Percentiles rank a stretch among this genome's conserved stretches.
phyloP scores from a whole-genome alignment of 2,888 invertebrate genomes.

The Mantis religiosa region DNA sequence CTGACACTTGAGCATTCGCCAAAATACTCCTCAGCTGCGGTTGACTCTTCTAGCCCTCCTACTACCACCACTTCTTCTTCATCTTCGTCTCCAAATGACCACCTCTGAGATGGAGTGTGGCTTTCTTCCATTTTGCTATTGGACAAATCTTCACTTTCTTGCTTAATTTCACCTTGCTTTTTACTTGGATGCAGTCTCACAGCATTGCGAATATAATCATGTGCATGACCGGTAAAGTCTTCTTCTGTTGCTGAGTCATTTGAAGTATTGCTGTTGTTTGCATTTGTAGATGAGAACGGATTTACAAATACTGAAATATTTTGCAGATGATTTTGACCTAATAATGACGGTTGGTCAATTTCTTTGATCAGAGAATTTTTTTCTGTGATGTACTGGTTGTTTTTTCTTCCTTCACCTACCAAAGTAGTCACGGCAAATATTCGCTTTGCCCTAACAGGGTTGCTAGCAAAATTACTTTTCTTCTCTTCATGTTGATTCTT shows the following conservation, averaged over 20 bases:
- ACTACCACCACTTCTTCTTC: neutral
- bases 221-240: constrained; percentile 37
- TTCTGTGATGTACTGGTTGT: constrained; percentile 46
- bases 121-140: neutral
- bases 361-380: constrained; percentile 43
- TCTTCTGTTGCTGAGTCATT: constrained; percentile 43
- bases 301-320: constrained; percentile 65
- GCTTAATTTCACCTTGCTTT: neutral
- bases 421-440: constrained; percentile 55
- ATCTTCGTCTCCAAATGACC: neutral
- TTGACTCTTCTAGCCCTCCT: constrained; percentile 51
- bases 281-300: constrained; percentile 48
- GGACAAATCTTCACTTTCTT: neutral
- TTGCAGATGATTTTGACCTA: constrained; percentile 47
- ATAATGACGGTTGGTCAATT: constrained; percentile 50
- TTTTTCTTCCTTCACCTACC: constrained; percentile 41
- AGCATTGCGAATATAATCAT: constrained; percentile 41
- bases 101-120: neutral
- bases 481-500: neutral
- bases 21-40: constrained; percentile 65
- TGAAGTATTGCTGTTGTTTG: constrained; percentile 41
- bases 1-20: constrained; percentile 41
- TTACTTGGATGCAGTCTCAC: constrained; percentile 37
- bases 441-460: constrained; percentile 47
- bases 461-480: constrained; percentile 32